Evolutionary conservation across 2,797 vertebrate species (phyloP), one percentile per base, ranked within the genome.

Genomic region (Myotis myotis): DNA sequence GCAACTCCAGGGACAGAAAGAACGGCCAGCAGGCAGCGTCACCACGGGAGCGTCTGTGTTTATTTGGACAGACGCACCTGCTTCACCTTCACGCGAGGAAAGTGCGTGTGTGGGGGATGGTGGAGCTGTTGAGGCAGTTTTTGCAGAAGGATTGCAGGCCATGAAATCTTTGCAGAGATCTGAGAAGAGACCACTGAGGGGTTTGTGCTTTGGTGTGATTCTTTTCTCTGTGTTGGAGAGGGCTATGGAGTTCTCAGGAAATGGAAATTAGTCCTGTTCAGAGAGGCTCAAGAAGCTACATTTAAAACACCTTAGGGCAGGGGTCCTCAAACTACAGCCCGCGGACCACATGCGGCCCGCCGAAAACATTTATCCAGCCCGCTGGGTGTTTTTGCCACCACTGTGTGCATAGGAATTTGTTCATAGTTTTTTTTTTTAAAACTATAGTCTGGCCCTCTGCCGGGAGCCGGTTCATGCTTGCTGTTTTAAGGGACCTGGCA

Each of bases 161-260:
- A 1, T 66, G 64, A 66, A 38, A 28, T 75, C 83, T 94, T 79
- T 71, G 86, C 60, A 72, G 89, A 87, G 19, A 79, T 51, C 83
- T 22, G 38, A 74, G 72, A 70, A 47, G 78, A 84, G 81, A 33
- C 25, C 55, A 5, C 17, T 28, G 1, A 38, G 62, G 33, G 82
- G 6, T 87, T 74, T 75, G 49, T 47, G 53, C 53, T 78, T 83
- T 36, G 64, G n/a, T 74, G 84, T 68, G 30, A 74, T 87, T 87
- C 57, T 71, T n/a, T 49, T 76, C 7, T 94, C 28, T 71, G 0
- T 38, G 28, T 87, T 49, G 80, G 70, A 89, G 17, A 93, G 41
- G 55, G 74, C 87, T 79, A 92, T 88, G 87, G 87, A 93, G 33
- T 85, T 92, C 36, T 85, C 66, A 95, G 87, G 84, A 96, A 97